Percentiles rank a stretch among this genome's conserved stretches.
Evolutionary conservation across 2,888 invertebrate genomes (phyloP).

Genomic region (Acleris literana): DNA sequence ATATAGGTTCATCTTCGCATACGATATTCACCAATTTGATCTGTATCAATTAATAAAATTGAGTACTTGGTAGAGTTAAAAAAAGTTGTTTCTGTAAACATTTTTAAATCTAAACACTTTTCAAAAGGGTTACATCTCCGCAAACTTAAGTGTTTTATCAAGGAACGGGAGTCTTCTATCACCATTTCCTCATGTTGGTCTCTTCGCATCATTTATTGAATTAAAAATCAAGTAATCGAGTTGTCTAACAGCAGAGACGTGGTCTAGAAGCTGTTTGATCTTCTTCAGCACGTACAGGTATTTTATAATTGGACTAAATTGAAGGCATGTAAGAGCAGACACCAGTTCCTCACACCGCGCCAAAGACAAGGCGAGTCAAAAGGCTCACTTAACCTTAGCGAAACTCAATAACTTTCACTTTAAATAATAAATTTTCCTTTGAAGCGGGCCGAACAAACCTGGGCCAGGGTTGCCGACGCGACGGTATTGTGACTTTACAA

Average conservation of each 20-base stretch:
- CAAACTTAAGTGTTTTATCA: no score
- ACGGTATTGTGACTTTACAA: background rate
- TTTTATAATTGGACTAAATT: constrained; percentile 54
- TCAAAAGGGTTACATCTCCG: no score
- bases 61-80: no score
- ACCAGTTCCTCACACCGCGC: constrained; percentile 59
- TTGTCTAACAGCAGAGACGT: constrained; percentile 10
- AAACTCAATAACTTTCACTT: constrained; percentile 81
- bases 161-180: background rate
- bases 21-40: no score
- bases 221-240: background rate
- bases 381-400: constrained; percentile 80
- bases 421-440: constrained; percentile 81
- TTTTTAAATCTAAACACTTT: no score
- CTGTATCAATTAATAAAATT: no score
- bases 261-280: constrained; percentile 29
- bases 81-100: no score
- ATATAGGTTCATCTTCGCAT: background rate
- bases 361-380: constrained; percentile 66
- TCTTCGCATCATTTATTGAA: no score
- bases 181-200: background rate
- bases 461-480: constrained; percentile 62
- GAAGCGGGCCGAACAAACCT: constrained; percentile 68
- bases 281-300: constrained; percentile 44
- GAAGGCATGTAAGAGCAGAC: constrained; percentile 60